Conservation (phyloP, 2,113 vertebrate genomes). For the Phrynosoma blainvillii region DNA sequence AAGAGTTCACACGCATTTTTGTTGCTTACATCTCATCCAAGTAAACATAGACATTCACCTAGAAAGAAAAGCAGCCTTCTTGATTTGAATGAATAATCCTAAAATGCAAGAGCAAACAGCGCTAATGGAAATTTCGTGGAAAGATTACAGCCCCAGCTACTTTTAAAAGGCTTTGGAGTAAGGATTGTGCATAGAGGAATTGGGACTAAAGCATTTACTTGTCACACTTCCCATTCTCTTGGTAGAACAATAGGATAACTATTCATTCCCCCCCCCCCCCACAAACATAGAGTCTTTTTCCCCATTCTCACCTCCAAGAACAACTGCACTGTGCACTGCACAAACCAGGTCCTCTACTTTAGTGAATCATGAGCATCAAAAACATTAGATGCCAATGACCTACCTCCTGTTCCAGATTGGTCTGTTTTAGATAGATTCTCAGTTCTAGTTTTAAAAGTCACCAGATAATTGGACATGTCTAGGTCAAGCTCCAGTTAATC, state of each 20-base stretch:
- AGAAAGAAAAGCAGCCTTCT: neutral
- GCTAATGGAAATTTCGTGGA: neutral
- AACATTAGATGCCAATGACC: neutral
- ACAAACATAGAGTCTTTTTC: neutral
- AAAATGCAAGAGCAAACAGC: neutral
- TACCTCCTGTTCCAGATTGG: neutral
- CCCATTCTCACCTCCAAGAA: neutral
- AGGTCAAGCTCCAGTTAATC: conserved; percentile 51
- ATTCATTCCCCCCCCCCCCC: neutral
- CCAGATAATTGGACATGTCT: conserved; percentile 30
- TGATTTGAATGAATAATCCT: neutral
- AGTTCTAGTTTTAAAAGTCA: conserved; percentile 55
- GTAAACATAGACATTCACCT: neutral
- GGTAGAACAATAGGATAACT: neutral
- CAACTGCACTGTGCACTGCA: neutral
- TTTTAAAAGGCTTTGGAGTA: neutral
- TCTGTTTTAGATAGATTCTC: neutral
- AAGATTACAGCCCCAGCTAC: neutral
- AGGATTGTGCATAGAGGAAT: neutral
- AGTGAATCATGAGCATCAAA: conserved; percentile 1
- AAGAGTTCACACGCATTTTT: neutral
- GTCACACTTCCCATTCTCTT: neutral
- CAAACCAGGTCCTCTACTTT: neutral
- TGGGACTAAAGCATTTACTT: neutral
- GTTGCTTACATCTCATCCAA: neutral